These are phyloP conservation scores for Boulengeromyrus knoepffleri DNA, from an alignment of 2,113 vertebrate species.

Conservation along the genomic window DNA sequence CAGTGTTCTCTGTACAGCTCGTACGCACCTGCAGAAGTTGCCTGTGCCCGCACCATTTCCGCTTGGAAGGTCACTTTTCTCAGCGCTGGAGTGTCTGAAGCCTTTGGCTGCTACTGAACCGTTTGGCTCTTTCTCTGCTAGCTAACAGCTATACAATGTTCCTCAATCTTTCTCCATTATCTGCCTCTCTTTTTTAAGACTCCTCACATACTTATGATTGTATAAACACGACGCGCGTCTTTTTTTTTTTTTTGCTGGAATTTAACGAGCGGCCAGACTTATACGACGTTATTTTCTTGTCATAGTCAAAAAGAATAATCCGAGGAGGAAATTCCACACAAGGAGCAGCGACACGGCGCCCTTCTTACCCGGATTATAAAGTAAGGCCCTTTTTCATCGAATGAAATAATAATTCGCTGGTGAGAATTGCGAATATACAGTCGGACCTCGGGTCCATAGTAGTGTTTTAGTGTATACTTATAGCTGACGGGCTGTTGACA, in stretches of 20 bases:
- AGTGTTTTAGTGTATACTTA: not conserved
- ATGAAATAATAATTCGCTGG: conserved; percentile 19
- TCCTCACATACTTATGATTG: conserved; percentile 36
- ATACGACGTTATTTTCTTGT: conserved; percentile 51
- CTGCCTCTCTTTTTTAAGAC: conserved; percentile 35
- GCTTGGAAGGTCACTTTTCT: conserved; percentile 72
- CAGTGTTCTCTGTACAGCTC: conserved; percentile 37
- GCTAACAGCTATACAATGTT: conserved; percentile 75
- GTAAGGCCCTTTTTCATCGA: conserved; percentile 54
- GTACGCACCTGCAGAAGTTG: conserved; percentile 57
- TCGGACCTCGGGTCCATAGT: not conserved
- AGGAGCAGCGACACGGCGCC: conserved; percentile 34
- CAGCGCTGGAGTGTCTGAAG: conserved; percentile 77
- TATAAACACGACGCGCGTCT: conserved; percentile 44
- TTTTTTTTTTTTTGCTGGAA: conserved; percentile 44
- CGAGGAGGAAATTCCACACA: conserved; percentile 65
- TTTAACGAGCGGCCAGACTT: conserved; percentile 45
- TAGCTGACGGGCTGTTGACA: not conserved
- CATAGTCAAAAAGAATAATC: conserved; percentile 48
- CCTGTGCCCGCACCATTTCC: conserved; percentile 75
- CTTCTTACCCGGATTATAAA: conserved; percentile 58
- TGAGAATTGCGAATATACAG: not conserved
- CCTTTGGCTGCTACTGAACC: conserved; percentile 85
- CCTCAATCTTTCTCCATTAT: conserved; percentile 68
- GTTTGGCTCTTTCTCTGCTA: conserved; percentile 88